Evolutionary conservation across 2,888 invertebrate genomes (phyloP).

Genomic region (Terebella lapidaria): DNA sequence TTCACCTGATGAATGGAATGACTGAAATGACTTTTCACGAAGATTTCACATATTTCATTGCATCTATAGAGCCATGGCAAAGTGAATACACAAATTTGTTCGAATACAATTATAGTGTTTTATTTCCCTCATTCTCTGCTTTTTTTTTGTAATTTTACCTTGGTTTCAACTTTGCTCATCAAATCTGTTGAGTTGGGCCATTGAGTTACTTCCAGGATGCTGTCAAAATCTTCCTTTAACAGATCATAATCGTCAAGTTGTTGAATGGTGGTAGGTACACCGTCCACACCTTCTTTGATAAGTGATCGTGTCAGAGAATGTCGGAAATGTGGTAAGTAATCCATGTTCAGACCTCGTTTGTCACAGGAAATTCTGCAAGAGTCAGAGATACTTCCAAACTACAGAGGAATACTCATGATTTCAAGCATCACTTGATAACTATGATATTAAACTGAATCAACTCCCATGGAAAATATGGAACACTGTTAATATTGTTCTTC

Average conservation of each 20-base stretch:
- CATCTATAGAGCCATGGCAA: neutral
- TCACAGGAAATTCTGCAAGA: constrained; percentile 71
- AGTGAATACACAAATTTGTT: neutral
- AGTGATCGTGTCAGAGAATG: constrained; percentile 74
- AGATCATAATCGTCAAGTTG: constrained; percentile 81
- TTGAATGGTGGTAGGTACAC: constrained; percentile 66
- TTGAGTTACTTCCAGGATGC: constrained; percentile 74
- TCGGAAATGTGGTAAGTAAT: constrained; percentile 78
- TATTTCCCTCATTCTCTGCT: no score
- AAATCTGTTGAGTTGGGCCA: constrained; percentile 73
- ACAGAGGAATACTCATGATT: no score
- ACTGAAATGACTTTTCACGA: neutral
- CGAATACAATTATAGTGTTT: neutral
- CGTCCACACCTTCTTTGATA: constrained; percentile 65
- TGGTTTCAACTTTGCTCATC: constrained; percentile 63
- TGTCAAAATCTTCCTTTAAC: constrained; percentile 85
- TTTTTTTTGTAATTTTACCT: no score
- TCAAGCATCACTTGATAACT: no score
- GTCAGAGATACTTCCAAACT: no score
- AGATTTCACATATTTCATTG: neutral
- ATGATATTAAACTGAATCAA: no score
- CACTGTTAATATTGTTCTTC: no score
- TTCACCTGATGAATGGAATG: constrained; percentile 65
- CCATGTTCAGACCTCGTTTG: constrained; percentile 75
- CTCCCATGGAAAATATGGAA: no score